Base-by-base conservation (phyloP, 1,140 invertebrate genomes). In the Psix sp. region DNA sequence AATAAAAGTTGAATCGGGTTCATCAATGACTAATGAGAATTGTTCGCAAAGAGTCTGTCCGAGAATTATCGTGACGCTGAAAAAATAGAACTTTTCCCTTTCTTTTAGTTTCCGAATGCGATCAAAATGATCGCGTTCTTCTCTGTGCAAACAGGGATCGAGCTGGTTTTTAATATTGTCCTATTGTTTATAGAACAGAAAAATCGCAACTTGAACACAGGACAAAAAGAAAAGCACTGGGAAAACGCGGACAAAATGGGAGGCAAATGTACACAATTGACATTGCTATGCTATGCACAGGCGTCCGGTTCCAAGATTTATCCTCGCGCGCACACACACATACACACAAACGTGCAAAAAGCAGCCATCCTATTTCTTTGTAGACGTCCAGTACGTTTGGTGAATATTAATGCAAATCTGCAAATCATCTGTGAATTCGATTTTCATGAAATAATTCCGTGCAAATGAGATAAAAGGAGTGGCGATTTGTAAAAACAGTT, bases 341-440 rank as follows among this genome's bases (percentile, higher is more conserved):
- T 48, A 26, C 17, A 17, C 5, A 42, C 48, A 71, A 35, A 35
- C 21, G n/a, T n/a, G n/a, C 7, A 33, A 63, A 62, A 56, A 49
- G 6, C 36, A 17, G 11, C 18, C 49, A 10, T 57, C 46, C 21
- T 35, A 24, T 16, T 59, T 21, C 45, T 43, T 67, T 38, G 45
- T 14, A n/a, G 16, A 9, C 45, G 5, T 57, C 18, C 52, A 31
- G 16, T 29, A 63, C 40, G 67, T 31, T 49, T 31, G 43, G 26
- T 43, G 67, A 71, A 71, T 71, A 71, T 71, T 71, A 71, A 71
- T 36, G 67, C 21, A 56, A 56, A 62, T 70, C 43, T 63, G 67
- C 43, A 38, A 71, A 63, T 71, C 67, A 63, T 52, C 57, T 24
- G 51, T 36, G 49, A 51, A 71, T 63, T 71, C 59, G 67, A 63